phyloP scores from a whole-genome alignment of 2,113 vertebrate genomes.

The Cygnus atratus region DNA sequence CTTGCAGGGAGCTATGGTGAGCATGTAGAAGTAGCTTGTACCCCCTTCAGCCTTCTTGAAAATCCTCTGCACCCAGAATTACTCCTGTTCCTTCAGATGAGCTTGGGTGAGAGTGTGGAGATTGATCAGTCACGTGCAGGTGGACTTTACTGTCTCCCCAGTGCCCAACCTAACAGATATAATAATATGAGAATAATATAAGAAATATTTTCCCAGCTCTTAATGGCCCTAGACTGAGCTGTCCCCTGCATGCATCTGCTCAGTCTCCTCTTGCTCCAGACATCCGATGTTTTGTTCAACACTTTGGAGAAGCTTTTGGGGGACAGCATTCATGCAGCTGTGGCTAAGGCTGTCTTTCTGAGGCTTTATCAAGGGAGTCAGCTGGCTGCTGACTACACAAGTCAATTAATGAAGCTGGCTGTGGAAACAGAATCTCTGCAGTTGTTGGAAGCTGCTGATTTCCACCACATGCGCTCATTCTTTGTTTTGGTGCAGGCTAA shows the following conservation, averaged over 20 bases:
- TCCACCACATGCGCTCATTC: background rate
- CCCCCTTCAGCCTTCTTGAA: background rate
- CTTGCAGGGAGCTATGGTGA: background rate
- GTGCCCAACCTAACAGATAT: no score
- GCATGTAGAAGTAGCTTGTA: background rate
- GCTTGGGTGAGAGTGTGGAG: background rate
- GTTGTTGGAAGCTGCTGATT: background rate
- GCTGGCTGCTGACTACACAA: background rate
- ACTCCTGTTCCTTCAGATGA: background rate
- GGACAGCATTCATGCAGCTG: rapidly evolving
- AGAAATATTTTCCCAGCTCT: background rate
- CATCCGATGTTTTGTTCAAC: background rate
- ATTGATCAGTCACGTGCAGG: background rate
- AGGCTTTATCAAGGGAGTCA: background rate
- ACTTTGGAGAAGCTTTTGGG: background rate
- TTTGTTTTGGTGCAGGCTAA: background rate
- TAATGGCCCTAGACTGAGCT: background rate
- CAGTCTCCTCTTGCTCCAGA: rapidly evolving
- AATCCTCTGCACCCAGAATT: background rate
- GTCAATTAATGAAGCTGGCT: background rate
- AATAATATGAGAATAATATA: no score
- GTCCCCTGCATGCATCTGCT: background rate
- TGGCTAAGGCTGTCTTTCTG: background rate
- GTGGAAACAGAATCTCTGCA: background rate
- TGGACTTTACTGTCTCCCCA: background rate